Evolutionary conservation across 2,113 vertebrate genomes (phyloP).

Genomic region (Ceuthmochares aereus): DNA sequence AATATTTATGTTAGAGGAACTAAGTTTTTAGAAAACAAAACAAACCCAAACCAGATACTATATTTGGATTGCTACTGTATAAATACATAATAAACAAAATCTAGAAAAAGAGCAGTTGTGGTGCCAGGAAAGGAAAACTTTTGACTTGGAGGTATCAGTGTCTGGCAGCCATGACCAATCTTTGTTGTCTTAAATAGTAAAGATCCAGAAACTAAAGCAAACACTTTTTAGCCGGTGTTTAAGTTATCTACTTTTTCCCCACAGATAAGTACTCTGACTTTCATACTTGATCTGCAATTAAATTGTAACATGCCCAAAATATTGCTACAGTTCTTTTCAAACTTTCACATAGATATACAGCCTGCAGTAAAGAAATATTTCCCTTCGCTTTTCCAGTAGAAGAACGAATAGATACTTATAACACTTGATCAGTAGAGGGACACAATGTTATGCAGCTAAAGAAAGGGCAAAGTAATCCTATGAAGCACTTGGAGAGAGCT

Average conservation of each 20-base stretch:
- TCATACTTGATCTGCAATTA: not conserved
- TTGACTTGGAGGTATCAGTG: not conserved
- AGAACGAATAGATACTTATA: not conserved
- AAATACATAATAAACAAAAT: conserved; percentile 4
- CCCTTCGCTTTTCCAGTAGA: not conserved
- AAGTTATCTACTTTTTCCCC: not conserved
- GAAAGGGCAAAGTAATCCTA: not conserved
- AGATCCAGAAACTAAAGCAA: not conserved
- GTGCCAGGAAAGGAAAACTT: not conserved
- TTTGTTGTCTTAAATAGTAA: not conserved
- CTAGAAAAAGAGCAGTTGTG: not conserved
- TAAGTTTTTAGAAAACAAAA: not conserved
- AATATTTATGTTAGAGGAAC: not conserved
- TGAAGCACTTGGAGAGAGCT: not conserved
- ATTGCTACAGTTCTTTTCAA: not conserved
- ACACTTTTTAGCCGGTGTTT: not conserved
- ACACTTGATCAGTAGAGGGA: not conserved
- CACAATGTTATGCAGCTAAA: not conserved
- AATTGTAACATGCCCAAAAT: not conserved
- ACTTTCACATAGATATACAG: not conserved
- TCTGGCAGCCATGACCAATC: not conserved
- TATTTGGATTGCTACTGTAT: not conserved
- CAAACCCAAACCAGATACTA: not conserved
- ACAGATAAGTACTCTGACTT: not conserved
- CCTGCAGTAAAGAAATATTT: not conserved